Evolutionary conservation across 2,888 invertebrate species (phyloP).

Genomic region (Apodemia zela): DNA sequence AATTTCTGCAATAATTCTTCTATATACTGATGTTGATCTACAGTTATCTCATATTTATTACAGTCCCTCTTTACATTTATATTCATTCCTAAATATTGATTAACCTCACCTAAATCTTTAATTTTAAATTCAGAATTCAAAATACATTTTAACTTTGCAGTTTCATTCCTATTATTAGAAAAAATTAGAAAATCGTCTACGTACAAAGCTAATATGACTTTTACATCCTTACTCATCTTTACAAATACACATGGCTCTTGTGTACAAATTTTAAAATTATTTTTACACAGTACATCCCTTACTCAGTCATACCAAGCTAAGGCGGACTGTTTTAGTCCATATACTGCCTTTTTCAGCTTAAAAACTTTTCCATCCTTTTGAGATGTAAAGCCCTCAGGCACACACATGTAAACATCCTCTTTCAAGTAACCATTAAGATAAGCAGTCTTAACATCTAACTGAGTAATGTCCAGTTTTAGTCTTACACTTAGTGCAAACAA

Average conservation of each 20-base stretch:
- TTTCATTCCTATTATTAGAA: neutral
- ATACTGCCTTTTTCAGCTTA: constrained; percentile 3
- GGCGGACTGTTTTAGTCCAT: constrained; percentile 21
- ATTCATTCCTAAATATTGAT: neutral
- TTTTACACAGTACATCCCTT: constrained; percentile 16
- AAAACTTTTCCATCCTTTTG: constrained; percentile 7
- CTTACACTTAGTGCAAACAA: constrained; percentile 13
- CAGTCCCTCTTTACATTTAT: neutral
- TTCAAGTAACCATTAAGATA: constrained; percentile 21
- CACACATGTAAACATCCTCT: constrained; percentile 19
- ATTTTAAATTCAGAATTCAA: constrained; percentile 13
- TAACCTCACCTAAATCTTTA: constrained; percentile 7
- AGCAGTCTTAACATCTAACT: constrained; percentile 21
- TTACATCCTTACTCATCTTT: neutral
- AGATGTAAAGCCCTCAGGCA: constrained; percentile 18
- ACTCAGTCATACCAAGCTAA: constrained; percentile 18
- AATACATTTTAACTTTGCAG: constrained; percentile 4
- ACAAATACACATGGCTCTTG: neutral
- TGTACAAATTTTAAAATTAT: constrained; percentile 15
- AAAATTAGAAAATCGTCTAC: constrained; percentile 9
- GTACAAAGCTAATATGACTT: neutral
- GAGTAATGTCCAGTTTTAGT: constrained; percentile 13
- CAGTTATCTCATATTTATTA: neutral
- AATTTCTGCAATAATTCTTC: neutral
- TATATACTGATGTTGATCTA: constrained; percentile 3